A percentile compares a stretch with the other conserved stretches of the same genome.
These are phyloP conservation scores for Rallus limicola DNA, from an alignment of 2,113 vertebrate species.

Conservation along the genomic window DNA sequence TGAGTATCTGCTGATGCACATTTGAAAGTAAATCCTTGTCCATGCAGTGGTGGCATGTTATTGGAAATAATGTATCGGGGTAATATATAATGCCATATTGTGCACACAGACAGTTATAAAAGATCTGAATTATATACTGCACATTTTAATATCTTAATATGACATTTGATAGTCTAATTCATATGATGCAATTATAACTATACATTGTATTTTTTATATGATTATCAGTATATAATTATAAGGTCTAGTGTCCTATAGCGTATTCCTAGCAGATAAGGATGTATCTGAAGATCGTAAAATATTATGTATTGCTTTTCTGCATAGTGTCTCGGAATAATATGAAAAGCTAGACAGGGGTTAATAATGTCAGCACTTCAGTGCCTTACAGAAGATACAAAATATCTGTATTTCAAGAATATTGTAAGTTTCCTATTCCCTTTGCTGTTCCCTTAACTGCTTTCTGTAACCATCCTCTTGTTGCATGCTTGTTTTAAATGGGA, in stretches of 20 bases:
- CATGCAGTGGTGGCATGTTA: neutral
- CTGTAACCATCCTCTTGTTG: neutral
- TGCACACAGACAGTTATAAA: neutral
- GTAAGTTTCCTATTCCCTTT: neutral
- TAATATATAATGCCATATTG: neutral
- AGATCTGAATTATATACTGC: neutral
- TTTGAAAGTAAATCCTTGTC: neutral
- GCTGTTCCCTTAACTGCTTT: neutral
- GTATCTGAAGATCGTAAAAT: neutral
- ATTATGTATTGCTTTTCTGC: neutral
- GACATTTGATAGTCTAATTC: neutral
- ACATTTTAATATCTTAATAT: neutral
- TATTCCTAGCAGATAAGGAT: neutral
- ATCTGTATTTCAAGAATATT: neutral
- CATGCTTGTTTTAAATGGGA: neutral
- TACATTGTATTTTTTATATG: neutral
- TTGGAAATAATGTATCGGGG: neutral
- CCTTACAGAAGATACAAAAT: neutral
- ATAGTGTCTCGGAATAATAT: neutral
- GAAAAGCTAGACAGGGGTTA: neutral
- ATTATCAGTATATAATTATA: neutral
- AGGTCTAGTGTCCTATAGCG: neutral
- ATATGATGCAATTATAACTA: neutral
- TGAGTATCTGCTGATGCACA: neutral
- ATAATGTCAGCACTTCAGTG: neutral